Evolutionary conservation across 2,888 invertebrate genomes (phyloP).

Genomic region (Liopterus haemorrhoidalis): DNA sequence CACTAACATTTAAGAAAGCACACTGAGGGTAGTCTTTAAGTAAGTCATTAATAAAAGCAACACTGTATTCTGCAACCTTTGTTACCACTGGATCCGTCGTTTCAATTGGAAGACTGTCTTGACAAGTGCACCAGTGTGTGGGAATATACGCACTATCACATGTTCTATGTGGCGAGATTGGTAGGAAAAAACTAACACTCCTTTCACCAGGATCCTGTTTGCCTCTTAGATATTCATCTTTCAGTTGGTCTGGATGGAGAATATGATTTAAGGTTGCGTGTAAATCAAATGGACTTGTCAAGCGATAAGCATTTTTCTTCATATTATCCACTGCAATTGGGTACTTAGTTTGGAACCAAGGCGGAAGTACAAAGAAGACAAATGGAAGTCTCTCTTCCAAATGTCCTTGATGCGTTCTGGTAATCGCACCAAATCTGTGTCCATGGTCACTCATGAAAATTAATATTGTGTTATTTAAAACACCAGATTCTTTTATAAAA

Average conservation of each 20-base stretch:
- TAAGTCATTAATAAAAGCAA: not conserved
- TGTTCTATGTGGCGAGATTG: not conserved
- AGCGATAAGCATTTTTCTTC: not conserved
- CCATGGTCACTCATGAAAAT: slow-evolving; percentile 77
- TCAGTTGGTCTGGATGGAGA: not conserved
- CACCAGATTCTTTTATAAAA: slow-evolving; percentile 45
- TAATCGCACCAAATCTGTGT: slow-evolving; percentile 70
- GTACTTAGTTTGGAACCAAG: too few relatives aligned
- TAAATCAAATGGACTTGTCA: not conserved
- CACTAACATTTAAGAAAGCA: not conserved
- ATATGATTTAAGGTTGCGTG: not conserved
- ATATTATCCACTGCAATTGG: too few relatives aligned
- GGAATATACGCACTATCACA: not conserved
- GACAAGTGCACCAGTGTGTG: not conserved
- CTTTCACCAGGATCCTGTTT: too few relatives aligned
- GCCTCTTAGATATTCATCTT: too few relatives aligned
- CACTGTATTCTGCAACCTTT: not conserved
- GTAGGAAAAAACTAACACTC: not conserved
- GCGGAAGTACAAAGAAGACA: slow-evolving; percentile 62
- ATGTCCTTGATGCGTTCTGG: slow-evolving; percentile 68
- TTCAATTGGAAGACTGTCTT: not conserved
- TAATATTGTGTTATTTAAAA: slow-evolving; percentile 58
- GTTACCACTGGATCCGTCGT: not conserved
- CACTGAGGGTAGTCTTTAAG: not conserved
- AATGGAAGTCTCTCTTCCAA: slow-evolving; percentile 81